Evolutionary conservation across 2,797 vertebrate species (phyloP), one percentile per base, ranked within the genome.

Genomic region (Lagocephalus sceleratus): DNA sequence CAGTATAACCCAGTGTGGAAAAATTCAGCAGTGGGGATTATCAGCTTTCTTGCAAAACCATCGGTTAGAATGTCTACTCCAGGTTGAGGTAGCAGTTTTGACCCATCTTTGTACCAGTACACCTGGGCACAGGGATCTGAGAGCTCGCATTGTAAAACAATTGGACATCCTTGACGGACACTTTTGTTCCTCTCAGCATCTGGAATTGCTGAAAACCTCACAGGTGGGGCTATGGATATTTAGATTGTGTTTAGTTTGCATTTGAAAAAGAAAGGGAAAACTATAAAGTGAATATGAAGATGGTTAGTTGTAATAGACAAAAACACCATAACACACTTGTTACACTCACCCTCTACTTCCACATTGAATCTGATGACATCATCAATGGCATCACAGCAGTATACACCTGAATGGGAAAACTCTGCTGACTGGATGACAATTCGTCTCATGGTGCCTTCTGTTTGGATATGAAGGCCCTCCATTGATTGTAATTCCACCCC

Each of bases 21-120:
- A 39, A 81, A 85, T 57, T 80, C 89, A 51, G 93, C 91, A 0
- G 88, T 86, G 5, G 91, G 89, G 66, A 98, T 75, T 68, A 91
- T 69, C 71, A 98, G 81, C 57, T 81, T 85, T 81, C 79, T 89
- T 29, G 38, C 58, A 2, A 64, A 62, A 6, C 91, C 93, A 0
- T 95, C 85, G 0, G 75, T 81, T 68, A 91, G 81, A 25, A 95
- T 85, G 49, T 91, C 76, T 68, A 94, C 54, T 61, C 54, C 79
- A 66, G 80, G 76, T 0, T 83, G 77, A 46, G 62, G 86, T 22
- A 90, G 88, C 49, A 96, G 85, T 68, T 96, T 94, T 74, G 90
- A 86, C 12, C 94, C 94, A 0, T 98, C 94, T 83, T 94, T 95
- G 88, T 92, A 94, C 96, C 96, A 98, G 68, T 1, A 57, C 71